phyloP scores from a whole-genome alignment of 2,888 invertebrate genomes.

The Digitonthophagus gazella region DNA sequence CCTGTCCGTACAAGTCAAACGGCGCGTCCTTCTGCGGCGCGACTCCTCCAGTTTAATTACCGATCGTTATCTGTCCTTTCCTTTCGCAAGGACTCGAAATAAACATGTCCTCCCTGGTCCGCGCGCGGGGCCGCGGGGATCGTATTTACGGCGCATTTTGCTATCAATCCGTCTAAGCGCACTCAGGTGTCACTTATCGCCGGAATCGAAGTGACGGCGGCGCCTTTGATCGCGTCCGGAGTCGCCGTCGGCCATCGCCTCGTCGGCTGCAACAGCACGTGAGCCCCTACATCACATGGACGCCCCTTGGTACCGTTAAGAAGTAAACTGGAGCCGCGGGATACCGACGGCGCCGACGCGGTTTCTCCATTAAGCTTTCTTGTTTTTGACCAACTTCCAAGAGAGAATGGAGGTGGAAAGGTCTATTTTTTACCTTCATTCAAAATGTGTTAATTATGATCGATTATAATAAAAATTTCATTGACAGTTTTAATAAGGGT shows the following conservation, averaged over 20 bases:
- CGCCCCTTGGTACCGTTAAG: too few relatives aligned
- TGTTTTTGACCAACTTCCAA: too few relatives aligned
- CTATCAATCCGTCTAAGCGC: conserved; percentile 38
- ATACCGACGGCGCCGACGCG: too few relatives aligned
- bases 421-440: too few relatives aligned
- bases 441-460: too few relatives aligned
- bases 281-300: background rate
- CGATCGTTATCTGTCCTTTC: conserved; percentile 17
- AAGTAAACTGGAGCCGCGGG: background rate
- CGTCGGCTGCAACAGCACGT: background rate
- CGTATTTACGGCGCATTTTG: conserved; percentile 36
- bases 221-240: conserved; percentile 36
- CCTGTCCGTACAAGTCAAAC: too few relatives aligned
- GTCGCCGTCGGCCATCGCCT: conserved; percentile 33
- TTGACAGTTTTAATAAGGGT: too few relatives aligned
- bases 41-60: conserved; percentile 21
- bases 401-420: too few relatives aligned
- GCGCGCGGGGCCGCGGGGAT: conserved; percentile 3
- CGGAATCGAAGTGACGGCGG: conserved; percentile 37
- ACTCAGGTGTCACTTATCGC: conserved; percentile 38
- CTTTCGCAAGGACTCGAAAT: conserved; percentile 19
- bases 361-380: too few relatives aligned
- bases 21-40: conserved; percentile 6
- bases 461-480: too few relatives aligned
- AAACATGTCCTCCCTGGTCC: conserved; percentile 21